Conservation (phyloP, 2,113 vertebrate genomes). For the Gobio gobio region DNA sequence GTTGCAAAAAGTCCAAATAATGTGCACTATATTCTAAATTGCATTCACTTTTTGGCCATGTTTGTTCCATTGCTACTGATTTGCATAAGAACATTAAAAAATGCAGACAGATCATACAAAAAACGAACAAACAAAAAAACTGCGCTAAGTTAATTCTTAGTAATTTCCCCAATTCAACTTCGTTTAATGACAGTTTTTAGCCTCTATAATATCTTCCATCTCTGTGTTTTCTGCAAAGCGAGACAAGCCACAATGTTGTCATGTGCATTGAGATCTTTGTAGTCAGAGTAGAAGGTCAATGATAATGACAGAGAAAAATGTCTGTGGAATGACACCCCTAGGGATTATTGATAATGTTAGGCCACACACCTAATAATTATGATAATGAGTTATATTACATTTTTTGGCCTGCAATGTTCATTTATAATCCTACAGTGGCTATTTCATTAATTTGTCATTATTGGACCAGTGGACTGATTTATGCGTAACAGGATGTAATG, state of each 20-base stretch:
- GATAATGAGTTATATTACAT: not conserved
- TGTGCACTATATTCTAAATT: not conserved
- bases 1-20: not conserved
- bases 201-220: not conserved
- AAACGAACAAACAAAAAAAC: not conserved
- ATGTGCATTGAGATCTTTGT: not conserved
- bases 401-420: not conserved
- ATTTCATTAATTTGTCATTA: not conserved
- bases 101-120: not conserved
- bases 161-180: not conserved
- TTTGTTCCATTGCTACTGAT: not conserved
- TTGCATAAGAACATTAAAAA: not conserved
- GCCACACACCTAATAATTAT: conserved; percentile 11
- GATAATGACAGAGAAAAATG: conserved; percentile 13
- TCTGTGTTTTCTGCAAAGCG: not conserved
- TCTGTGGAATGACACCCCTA: not conserved
- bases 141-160: not conserved
- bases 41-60: not conserved
- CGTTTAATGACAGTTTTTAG: not conserved
- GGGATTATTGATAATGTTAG: not conserved
- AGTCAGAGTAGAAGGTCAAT: not conserved
- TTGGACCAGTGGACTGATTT: not conserved
- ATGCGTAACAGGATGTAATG: not conserved
- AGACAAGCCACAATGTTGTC: not conserved
- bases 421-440: not conserved